Percentiles rank a stretch among this genome's conserved stretches.
Evolutionary conservation across 2,888 invertebrate genomes (phyloP).

Genomic region (Micoletzkya japonica): DNA sequence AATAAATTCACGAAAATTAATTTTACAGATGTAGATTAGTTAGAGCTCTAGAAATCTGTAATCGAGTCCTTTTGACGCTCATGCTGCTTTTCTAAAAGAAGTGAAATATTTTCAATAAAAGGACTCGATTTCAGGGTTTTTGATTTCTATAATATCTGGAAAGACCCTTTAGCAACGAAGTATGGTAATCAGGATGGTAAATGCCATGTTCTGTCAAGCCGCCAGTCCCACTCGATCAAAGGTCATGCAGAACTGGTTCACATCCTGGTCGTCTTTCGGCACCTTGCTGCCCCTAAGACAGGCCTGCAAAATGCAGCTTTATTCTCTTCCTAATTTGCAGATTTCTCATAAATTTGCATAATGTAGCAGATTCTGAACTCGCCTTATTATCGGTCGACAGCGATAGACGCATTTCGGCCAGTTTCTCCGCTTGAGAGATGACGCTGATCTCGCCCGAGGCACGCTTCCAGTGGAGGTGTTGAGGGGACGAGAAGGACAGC

Average conservation of each 20-base stretch:
- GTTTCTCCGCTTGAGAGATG: not conserved
- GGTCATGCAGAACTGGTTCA: constrained; percentile 22
- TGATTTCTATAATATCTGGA: too few species aligned
- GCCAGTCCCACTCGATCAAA: constrained; percentile 15
- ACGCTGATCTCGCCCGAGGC: not conserved
- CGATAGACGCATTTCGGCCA: constrained; percentile 20
- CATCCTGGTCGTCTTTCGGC: not conserved
- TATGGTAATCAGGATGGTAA: too few species aligned
- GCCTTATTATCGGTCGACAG: constrained; percentile 24
- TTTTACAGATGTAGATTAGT: too few species aligned
- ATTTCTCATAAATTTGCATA: not conserved
- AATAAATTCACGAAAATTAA: too few species aligned
- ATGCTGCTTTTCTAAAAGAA: too few species aligned
- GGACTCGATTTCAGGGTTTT: too few species aligned
- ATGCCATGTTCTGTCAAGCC: too few species aligned
- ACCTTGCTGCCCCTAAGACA: constrained; percentile 11
- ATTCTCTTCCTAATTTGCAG: not conserved
- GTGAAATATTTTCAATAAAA: too few species aligned
- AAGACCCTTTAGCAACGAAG: too few species aligned
- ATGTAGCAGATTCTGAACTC: not conserved
- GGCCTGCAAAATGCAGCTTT: not conserved
- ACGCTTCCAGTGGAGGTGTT: not conserved
- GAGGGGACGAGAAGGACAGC: not conserved
- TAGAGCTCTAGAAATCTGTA: too few species aligned
- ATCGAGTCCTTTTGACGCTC: too few species aligned